Evolutionary conservation across 2,113 vertebrate species (phyloP).

Genomic region (Cathartes aura): DNA sequence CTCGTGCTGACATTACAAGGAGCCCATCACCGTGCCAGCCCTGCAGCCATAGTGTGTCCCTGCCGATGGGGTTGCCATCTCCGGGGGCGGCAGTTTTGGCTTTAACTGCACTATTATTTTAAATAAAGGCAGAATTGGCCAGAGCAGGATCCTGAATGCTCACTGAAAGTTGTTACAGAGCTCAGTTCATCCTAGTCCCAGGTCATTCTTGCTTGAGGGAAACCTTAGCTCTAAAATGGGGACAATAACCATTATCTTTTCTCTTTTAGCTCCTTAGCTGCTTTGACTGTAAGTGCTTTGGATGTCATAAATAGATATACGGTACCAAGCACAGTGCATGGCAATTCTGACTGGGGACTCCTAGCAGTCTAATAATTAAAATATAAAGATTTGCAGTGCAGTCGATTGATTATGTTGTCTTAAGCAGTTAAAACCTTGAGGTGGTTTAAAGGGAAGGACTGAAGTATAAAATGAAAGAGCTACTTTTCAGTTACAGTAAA

Average conservation of each 20-base stretch:
- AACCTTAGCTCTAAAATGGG: background rate
- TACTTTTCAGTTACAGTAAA: background rate
- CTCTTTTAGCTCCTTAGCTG: background rate
- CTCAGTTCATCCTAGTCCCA: background rate
- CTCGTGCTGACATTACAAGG: background rate
- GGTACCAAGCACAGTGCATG: background rate
- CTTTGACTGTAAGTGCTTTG: background rate
- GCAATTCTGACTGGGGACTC: background rate
- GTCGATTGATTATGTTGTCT: background rate
- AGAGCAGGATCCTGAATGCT: background rate
- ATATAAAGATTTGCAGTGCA: background rate
- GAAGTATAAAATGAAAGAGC: background rate
- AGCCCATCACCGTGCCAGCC: background rate
- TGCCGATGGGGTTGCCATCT: fast-evolving
- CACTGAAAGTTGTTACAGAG: fast-evolving
- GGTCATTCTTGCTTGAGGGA: background rate
- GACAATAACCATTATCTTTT: background rate
- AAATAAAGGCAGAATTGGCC: background rate
- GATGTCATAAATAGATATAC: background rate
- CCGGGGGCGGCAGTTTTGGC: fast-evolving
- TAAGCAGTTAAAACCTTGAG: background rate
- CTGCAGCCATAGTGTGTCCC: fast-evolving
- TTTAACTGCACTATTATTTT: background rate
- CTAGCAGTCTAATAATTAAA: background rate
- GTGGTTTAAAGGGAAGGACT: background rate